Base-by-base conservation (phyloP, 2,888 invertebrate species). In the Drosophila planitibia region DNA sequence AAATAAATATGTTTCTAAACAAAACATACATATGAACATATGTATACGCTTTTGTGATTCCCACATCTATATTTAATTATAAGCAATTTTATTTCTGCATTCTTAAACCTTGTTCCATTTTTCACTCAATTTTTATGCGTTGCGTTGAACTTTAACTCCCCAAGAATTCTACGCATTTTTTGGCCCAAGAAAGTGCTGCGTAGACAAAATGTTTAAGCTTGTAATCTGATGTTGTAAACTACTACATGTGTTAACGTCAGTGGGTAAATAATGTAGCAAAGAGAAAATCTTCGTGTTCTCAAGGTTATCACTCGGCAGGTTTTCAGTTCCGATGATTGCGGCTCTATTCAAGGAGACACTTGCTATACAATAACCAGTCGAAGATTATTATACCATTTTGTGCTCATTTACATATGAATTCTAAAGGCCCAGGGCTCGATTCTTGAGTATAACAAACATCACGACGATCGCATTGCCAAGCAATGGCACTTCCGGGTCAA, bases 341-440 rank as follows among this genome's bases (percentile, higher is more conserved):
- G 41, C 47, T 60, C 41, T 39, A 51, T 51, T 72, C 81, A 81
- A 81, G 81, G 81, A 63, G 47, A 81, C 59, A 76, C 65, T 62
- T 76, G 76, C 53, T 60, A 41, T 58, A 53, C 58, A 30, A 60
- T 52, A 81, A 74, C 71, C 67, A 72, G 70, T 77, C 59, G 58
- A 70, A 69, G 59, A 68, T 81, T 78, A 62, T 79, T 81, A 55
- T 55, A 70, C 53, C 70, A 81, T 73, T 79, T 74, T 66, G 74
- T 39, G 39, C 19, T 82, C 61, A 90, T 88, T 85, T 88, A 76
- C 85, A 85, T 90, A 85, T 77, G 57, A 76, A 82, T 88, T 85
- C 82, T 87, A 70, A 66, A 52, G 70, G 72, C 77, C 75, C 61
- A 76, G 77, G 76, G 89, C 74, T 62, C 53, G 64, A 88, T 89